phyloP scores from a whole-genome alignment of 2,888 invertebrate genomes.

The Lasioglossum villosulum region DNA sequence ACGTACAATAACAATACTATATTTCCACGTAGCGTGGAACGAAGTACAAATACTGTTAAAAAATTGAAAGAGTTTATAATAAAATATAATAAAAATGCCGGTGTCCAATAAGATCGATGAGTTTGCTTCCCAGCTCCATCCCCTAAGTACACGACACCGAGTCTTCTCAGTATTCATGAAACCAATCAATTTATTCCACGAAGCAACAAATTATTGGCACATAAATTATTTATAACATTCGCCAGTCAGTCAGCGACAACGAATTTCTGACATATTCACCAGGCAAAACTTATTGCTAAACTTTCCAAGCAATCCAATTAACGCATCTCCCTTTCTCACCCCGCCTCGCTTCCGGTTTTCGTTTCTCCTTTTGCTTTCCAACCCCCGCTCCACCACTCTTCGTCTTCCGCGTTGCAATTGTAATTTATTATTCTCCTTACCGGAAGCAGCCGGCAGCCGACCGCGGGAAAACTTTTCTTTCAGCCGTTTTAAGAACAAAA shows the following conservation, averaged over 20 bases:
- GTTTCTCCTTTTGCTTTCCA: not conserved
- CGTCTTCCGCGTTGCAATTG: conserved; percentile 53
- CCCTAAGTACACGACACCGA: not conserved
- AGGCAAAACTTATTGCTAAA: conserved; percentile 57
- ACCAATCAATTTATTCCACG: not conserved
- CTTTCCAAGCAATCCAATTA: conserved; percentile 70
- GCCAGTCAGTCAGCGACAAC: conserved; percentile 13
- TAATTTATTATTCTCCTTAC: conserved; percentile 68
- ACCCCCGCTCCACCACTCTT: not conserved
- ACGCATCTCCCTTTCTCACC: conserved; percentile 21
- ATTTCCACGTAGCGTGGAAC: no score
- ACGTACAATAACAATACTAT: not conserved
- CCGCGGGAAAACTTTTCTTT: conserved; percentile 58
- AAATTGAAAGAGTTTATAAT: no score
- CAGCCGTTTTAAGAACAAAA: conserved; percentile 55
- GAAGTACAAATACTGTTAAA: not conserved
- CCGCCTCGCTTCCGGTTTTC: not conserved
- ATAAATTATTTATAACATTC: conserved; percentile 51
- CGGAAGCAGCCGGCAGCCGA: conserved; percentile 35
- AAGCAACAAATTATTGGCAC: conserved; percentile 15
- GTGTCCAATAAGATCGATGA: not conserved
- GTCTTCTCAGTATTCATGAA: not conserved
- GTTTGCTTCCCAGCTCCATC: not conserved
- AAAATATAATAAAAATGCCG: no score
- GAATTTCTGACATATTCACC: conserved; percentile 32